Base-by-base conservation (phyloP, 2,797 vertebrate genomes). In the Cryptoprocta ferox region DNA sequence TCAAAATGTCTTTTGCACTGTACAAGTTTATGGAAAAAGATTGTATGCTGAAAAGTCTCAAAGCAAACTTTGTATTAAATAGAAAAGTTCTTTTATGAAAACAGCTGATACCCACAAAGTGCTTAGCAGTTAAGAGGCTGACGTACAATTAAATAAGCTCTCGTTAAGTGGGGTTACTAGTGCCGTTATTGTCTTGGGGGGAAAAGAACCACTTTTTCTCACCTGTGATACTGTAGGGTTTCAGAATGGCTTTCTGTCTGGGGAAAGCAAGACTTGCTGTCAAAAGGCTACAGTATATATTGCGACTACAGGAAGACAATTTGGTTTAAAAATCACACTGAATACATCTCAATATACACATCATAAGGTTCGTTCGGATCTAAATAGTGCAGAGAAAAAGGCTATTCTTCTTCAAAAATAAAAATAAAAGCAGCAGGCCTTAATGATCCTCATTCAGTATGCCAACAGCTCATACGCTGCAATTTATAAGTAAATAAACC, bases 241-340 rank as follows among this genome's bases (percentile, higher is more conserved):
- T 98, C 98, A 95, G 98, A 99, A 98, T 93, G 97, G 98, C 99
- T 99, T 99, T 99, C 99, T 98, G 98, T 97, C 97, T 97, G 98
- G 99, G 99, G 99, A 99, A 99, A 99, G 99, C 99, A 98, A 99
- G 99, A 98, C 98, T 99, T 95, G 98, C 98, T 99, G 98, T 98
- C 98, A 98, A 98, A 98, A 99, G 99, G 99, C 99, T 99, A 99
- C 98, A 99, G 98, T 99, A 99, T 99, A 99, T 99, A 99, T 98
- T 97, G 98, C 99, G 99, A 99, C 99, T 98, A 99, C 99, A 99
- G 99, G 99, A 99, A 99, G 99, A 99, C 99, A 99, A 99, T 99
- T 99, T 98, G 98, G 98, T 99, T 98, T 99, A 99, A 99, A 98
- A 98, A 99, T 99, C 99, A 99, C 99, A 99, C 99, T 99, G 99